Evolutionary conservation across 2,888 invertebrate species (phyloP), one percentile per base, ranked within the genome.

Genomic region (Hypsopygia costalis): DNA sequence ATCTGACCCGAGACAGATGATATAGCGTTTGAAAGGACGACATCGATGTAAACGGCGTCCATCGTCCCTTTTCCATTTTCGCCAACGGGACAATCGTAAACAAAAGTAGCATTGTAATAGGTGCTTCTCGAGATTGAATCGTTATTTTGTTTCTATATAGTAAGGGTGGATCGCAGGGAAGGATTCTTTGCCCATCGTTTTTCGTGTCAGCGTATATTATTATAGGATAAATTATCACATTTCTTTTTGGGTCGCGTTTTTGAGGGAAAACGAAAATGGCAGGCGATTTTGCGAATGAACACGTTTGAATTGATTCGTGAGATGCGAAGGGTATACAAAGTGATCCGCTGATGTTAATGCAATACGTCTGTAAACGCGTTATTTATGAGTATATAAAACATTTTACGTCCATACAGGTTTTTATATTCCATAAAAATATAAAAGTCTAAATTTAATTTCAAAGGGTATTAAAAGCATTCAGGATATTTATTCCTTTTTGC

Each of bases 41-140:
- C 43, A 70, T 68, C 58, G 58, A 41, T 51, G 49, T 46, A 51
- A 55, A 58, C 52, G 55, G 56, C 47, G 58, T 66, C 56, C 69
- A 71, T 69, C 49, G 69, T 62, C 51, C 53, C 50, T 56, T 67
- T 66, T 62, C 63, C 55, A 58, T 62, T 55, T 58, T 55, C 61
- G 45, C 50, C 50, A 48, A 59, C 53, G 59, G 50, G 49, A 49
- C 52, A 52, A 51, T 52, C 55, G 61, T 59, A 69, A 66, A 66
- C 63, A 64, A 66, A 70, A 65, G 55, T 55, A 56, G 66, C 62
- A 58, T 60, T 67, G 61, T 55, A 60, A 58, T 53, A 45, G 55
- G 44, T 49, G 30, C 52, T 63, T 61, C 48, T 40, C 37, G 49
- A 58, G 63, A 72, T 70, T 64, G 63, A 45, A 50, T 42, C 43